phyloP scores from a whole-genome alignment of 2,888 invertebrate genomes.

The Shargacucullia verbasci region DNA sequence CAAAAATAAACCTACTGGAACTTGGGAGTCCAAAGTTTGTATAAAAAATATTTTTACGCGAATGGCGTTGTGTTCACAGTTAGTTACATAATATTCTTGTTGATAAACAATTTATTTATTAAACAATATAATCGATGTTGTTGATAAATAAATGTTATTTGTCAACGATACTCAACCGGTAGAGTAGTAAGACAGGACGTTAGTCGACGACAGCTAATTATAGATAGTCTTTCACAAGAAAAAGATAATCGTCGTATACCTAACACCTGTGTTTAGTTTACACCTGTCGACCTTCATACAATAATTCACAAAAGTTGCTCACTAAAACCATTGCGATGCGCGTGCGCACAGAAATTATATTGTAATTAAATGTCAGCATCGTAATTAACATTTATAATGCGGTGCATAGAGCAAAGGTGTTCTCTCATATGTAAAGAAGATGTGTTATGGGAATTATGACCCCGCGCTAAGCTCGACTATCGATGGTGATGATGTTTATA shows the following conservation, averaged over 20 bases:
- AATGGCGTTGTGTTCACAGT: no score
- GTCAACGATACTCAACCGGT: no score
- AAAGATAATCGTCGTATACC: conserved; percentile 1
- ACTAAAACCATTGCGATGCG: conserved; percentile 40
- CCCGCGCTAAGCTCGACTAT: conserved; percentile 4
- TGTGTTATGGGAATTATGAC: conserved; percentile 20
- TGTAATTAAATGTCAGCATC: conserved; percentile 69
- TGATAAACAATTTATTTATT: no score
- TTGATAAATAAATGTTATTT: no score
- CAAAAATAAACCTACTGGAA: no score
- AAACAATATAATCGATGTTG: no score
- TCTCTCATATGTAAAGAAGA: conserved; percentile 36
- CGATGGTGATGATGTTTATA: background rate
- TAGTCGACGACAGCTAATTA: conserved; percentile 3
- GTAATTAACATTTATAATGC: conserved; percentile 62
- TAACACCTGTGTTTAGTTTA: conserved; percentile 41
- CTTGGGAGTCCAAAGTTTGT: no score
- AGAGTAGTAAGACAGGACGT: background rate
- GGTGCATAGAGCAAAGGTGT: conserved; percentile 52
- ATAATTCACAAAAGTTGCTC: conserved; percentile 64
- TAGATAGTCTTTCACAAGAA: background rate
- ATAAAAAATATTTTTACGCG: no score
- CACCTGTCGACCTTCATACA: conserved; percentile 67
- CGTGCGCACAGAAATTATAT: conserved; percentile 50
- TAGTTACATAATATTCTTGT: no score